Evolutionary conservation across 2,797 vertebrate species (phyloP), one percentile per base, ranked within the genome.

Genomic region (Phataginus tetradactyla): DNA sequence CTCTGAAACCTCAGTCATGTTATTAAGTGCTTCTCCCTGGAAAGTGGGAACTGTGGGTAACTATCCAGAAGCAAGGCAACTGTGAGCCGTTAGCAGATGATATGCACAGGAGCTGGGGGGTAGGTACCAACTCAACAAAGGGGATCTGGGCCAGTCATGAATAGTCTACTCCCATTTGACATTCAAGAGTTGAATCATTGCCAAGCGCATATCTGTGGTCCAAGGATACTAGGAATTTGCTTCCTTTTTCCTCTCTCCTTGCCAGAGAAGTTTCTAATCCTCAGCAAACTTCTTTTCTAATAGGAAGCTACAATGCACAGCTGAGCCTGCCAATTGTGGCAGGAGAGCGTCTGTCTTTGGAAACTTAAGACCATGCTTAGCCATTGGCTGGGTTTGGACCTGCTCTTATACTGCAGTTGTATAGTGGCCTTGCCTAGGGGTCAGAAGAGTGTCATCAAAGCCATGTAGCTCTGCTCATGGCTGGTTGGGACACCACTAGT

Each of bases 331-430:
- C 86, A 34, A 37, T 86, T 68, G 27, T 51, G 25, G 17, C 57
- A 59, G 20, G 29, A 25, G 8, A 29, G 11, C 4, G 6, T n/a
- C 27, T 71, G 39, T 75, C n/a, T 4, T 18, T 66, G 59, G 55
- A 64, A 55, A 27, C 5, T 17, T 37, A 69, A 69, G 39, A 42
- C 0, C 13, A 1, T 34, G 21, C 32, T 57, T 57, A 37, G 39
- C 39, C 74, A 32, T 90, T 94, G 85, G 59, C 90, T 96, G 79
- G 85, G 64, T 92, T 80, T 92, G 77, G 86, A 90, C 75, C 57
- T 34, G 25, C 77, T 88, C 86, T 11, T 32, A 1, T 64, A 72
- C 59, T 71, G 0, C 18, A 21, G 7, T 45, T 55, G 27, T 20
- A 3, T 2, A 23, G 53, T 7, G 57, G 32, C 42, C 11, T 91